phyloP scores from a whole-genome alignment of 1,140 invertebrate genomes.

The Heliconius congener region DNA sequence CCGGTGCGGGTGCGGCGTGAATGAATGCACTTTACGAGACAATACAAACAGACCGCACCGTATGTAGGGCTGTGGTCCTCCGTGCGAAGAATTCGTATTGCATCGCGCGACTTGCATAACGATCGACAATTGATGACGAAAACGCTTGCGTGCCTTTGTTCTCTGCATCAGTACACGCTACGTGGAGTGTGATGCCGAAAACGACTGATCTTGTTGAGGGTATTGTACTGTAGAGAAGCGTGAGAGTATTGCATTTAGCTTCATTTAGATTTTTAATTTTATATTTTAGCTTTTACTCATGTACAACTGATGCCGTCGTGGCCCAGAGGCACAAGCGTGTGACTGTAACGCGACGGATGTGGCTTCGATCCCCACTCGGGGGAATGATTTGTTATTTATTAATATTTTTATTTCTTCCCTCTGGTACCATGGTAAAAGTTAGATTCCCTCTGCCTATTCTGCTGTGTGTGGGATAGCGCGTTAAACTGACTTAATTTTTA shows the following conservation, averaged over 20 bases:
- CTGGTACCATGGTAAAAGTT: too few relatives aligned
- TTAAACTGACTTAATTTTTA: too few relatives aligned
- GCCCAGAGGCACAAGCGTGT: too few relatives aligned
- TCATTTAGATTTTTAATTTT: not conserved
- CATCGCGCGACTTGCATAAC: constrained; percentile 19
- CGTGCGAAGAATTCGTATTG: constrained; percentile 19
- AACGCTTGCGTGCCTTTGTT: constrained; percentile 5
- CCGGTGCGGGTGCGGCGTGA: not conserved
- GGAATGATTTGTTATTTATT: too few relatives aligned
- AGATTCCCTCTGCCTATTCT: too few relatives aligned
- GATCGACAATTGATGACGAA: not conserved
- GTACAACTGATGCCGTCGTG: too few relatives aligned
- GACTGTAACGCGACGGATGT: too few relatives aligned
- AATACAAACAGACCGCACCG: constrained; percentile 9
- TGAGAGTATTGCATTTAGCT: not conserved
- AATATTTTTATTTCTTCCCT: too few relatives aligned
- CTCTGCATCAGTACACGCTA: not conserved
- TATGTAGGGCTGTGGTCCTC: not conserved
- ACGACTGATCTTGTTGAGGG: not conserved
- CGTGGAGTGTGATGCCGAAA: not conserved
- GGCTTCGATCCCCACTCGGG: too few relatives aligned
- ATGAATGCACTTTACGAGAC: constrained; percentile 18
- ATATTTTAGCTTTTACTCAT: not conserved
- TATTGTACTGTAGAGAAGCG: not conserved
- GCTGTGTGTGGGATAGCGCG: too few relatives aligned